Percentiles rank a stretch among this genome's conserved stretches.
Conservation (phyloP, 92 coral and sea anemone genomes). For the Palythoa grandiflora region DNA sequence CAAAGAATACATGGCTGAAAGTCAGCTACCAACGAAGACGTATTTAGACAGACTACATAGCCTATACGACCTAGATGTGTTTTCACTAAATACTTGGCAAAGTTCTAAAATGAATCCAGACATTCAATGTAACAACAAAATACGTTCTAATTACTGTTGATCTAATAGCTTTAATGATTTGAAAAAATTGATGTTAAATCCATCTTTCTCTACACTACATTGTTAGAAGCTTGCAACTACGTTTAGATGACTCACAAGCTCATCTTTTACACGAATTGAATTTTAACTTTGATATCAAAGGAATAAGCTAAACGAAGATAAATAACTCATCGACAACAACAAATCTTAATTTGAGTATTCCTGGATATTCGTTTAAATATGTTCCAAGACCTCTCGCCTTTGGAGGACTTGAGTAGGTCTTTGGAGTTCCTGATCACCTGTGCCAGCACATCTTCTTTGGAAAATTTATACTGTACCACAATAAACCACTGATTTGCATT, state of each 20-base stretch:
- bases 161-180: conserved; percentile 27
- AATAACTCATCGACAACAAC: conserved; percentile 14
- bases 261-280: conserved; percentile 9
- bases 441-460: too few relatives aligned
- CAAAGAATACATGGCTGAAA: neutral
- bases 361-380: neutral
- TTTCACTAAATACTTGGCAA: conserved; percentile 26
- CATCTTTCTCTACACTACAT: conserved; percentile 31
- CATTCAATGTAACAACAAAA: conserved; percentile 21
- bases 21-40: conserved; percentile 40
- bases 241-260: conserved; percentile 13
- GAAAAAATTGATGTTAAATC: conserved; percentile 25
- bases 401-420: conserved; percentile 24
- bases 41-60: conserved; percentile 20
- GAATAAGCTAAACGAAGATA: neutral
- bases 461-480: too few relatives aligned
- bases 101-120: conserved; percentile 5
- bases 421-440: too few relatives aligned
- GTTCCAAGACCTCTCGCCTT: conserved; percentile 38
- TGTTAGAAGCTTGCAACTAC: conserved; percentile 23
- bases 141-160: conserved; percentile 26
- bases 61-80: conserved; percentile 35
- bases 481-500: too few relatives aligned
- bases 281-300: neutral
- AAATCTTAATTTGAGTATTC: conserved; percentile 31